phyloP scores from a whole-genome alignment of 1,140 invertebrate genomes.

The Drosophila insularis region DNA sequence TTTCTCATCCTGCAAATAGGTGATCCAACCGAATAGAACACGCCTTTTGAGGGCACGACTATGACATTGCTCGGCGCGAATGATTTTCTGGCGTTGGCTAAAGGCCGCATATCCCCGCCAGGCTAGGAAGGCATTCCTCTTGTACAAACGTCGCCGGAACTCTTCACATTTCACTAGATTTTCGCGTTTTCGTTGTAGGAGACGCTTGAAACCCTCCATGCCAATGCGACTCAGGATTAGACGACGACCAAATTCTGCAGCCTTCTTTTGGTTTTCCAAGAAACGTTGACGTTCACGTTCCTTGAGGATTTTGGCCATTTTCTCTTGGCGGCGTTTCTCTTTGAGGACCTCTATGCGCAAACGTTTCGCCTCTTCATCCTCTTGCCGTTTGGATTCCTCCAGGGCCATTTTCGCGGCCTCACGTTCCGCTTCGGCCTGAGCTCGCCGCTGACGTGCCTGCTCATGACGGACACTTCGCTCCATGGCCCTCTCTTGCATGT shows the following conservation, averaged over 20 bases:
- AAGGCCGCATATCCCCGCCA: constrained; percentile 83
- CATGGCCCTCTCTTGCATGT: constrained; percentile 86
- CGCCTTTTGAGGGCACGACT: constrained; percentile 82
- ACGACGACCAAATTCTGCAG: constrained; percentile 84
- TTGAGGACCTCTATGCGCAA: constrained; percentile 84
- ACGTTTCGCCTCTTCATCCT: constrained; percentile 86
- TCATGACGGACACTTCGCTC: constrained; percentile 85
- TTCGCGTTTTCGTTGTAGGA: constrained; percentile 83
- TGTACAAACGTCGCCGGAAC: constrained; percentile 82
- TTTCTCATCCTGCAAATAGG: constrained; percentile 81
- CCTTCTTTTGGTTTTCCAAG: constrained; percentile 84
- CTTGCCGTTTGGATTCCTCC: constrained; percentile 82
- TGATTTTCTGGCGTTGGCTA: constrained; percentile 82
- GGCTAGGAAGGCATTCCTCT: constrained; percentile 83
- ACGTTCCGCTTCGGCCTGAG: constrained; percentile 85
- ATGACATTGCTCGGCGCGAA: constrained; percentile 83
- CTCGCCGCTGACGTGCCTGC: constrained; percentile 85
- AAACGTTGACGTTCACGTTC: constrained; percentile 84
- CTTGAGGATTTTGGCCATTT: constrained; percentile 84
- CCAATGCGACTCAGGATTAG: constrained; percentile 83
- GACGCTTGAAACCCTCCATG: constrained; percentile 83
- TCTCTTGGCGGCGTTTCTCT: constrained; percentile 85
- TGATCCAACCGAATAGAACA: constrained; percentile 79
- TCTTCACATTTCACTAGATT: constrained; percentile 83
- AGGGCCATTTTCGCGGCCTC: constrained; percentile 84